Evolutionary conservation across 2,113 vertebrate genomes (phyloP), one percentile per base, ranked within the genome.

Genomic region (Dunckerocampus dactyliophorus): DNA sequence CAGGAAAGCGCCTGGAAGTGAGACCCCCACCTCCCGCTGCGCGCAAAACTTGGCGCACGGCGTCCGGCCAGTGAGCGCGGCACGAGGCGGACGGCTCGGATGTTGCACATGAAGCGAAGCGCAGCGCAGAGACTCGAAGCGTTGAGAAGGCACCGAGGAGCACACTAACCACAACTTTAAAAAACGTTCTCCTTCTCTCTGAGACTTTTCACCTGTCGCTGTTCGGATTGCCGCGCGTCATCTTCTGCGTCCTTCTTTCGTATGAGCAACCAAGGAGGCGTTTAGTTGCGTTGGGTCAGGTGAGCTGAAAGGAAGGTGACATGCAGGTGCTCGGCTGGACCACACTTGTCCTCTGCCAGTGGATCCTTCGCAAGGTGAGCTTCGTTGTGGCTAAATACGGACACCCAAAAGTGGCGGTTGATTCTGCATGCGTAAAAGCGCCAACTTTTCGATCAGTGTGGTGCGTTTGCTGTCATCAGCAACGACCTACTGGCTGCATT

Each of bases 251-350:
- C 76, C 67, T 79, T 70, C 79, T 63, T 77, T 65, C 21, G 50
- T 87, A 89, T 92, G 91, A 84, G 78, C 73, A 75, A 55, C 76
- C 78, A 60, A 71, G 85, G 89, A 88, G 85, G 84, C 81, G 87
- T 74, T 75, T 87, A 87, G 82, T 71, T 81, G 52, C 69, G 74
- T 62, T 75, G 63, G 58, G 81, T 77, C 84, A 81, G 88, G 83
- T 88, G 83, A 75, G 78, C 77, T 72, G 22, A 53, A 63, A 80
- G 83, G 87, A 88, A 88, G 87, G 88, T 82, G 88, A 88, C 76
- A 92, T 92, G 91, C 89, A 85, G 90, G 84, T 91, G 73, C 82
- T 91, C 85, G 88, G 82, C 46, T 91, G 90, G 91, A 90, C 82
- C 82, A 53, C 85, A 75, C 68, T 88, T 68, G 72, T 92, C 77